These are phyloP conservation scores for Drosophila buzzatii DNA, from an alignment of 2,888 invertebrate genomes.

Conservation along the genomic window DNA sequence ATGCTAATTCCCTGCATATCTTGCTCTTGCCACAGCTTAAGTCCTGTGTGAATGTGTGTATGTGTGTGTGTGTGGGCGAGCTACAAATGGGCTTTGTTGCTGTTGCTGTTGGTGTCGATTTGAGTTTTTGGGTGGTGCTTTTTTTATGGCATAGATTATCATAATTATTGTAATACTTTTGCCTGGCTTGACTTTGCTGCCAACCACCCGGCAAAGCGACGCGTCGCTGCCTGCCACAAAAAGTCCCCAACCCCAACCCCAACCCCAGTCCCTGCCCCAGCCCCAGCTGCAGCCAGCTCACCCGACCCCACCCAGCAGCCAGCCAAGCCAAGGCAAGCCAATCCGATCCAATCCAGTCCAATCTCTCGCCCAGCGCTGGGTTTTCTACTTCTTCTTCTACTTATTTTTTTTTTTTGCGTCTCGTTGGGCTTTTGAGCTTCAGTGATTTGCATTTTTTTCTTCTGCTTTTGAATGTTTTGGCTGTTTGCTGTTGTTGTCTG, in stretches of 20 bases:
- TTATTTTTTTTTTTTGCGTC: conserved; percentile 27
- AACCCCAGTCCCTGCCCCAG: not conserved
- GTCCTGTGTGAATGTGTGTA: conserved; percentile 28
- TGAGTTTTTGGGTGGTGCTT: conserved; percentile 52
- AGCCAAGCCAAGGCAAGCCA: conserved; percentile 14
- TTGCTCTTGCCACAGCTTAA: conserved; percentile 18
- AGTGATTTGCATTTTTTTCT: conserved; percentile 73
- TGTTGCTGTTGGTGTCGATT: conserved; percentile 53
- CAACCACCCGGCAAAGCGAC: conserved; percentile 57
- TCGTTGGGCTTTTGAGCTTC: conserved; percentile 73
- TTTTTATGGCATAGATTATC: conserved; percentile 81
- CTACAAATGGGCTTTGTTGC: conserved; percentile 58
- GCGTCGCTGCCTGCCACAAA: conserved; percentile 22
- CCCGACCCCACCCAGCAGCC: not conserved
- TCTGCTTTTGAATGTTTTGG: conserved; percentile 22
- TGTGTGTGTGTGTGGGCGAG: conserved; percentile 41
- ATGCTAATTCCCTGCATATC: conserved; percentile 71
- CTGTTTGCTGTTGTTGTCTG: conserved; percentile 30
- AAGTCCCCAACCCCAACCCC: not conserved
- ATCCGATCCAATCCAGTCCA: conserved; percentile 39
- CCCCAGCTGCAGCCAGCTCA: not conserved
- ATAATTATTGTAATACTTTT: conserved; percentile 82
- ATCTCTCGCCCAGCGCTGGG: conserved; percentile 21
- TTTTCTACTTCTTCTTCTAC: not conserved
- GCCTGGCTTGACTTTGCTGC: conserved; percentile 69